Evolutionary conservation across 2,113 vertebrate genomes (phyloP).

Genomic region (Terrapene triunguis): DNA sequence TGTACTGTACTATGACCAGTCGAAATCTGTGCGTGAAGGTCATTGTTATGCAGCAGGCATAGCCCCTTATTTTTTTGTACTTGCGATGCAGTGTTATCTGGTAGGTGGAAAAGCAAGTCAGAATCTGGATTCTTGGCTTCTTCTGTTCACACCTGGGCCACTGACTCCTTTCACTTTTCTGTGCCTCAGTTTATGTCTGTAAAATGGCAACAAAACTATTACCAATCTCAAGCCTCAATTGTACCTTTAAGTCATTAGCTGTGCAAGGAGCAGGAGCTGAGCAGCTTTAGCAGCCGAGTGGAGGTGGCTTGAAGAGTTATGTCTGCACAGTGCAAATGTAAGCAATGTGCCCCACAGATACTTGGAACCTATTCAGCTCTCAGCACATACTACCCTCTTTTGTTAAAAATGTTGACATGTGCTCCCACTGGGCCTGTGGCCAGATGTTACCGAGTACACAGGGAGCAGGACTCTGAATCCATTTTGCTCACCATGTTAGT

Average conservation of each 20-base stretch:
- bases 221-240: not conserved
- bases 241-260: not conserved
- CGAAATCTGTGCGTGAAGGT: not conserved
- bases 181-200: not conserved
- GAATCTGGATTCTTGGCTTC: not conserved
- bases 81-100: not conserved
- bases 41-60: not conserved
- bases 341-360: fast-evolving
- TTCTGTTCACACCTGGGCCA: not conserved
- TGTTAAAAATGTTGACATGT: not conserved
- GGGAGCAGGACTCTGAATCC: not conserved
- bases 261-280: not conserved
- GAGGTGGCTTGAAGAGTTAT: not conserved
- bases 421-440: not conserved
- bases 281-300: not conserved
- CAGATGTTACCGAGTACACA: fast-evolving
- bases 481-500: not conserved
- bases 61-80: not conserved
- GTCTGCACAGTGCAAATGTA: fast-evolving
- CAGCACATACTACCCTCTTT: fast-evolving
- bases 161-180: not conserved
- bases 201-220: not conserved
- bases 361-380: not conserved
- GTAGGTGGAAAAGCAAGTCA: not conserved
- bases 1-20: not conserved